Percentiles rank a stretch among this genome's conserved stretches.
Evolutionary conservation across 2,888 invertebrate species (phyloP).

Genomic region (Luperina testacea): DNA sequence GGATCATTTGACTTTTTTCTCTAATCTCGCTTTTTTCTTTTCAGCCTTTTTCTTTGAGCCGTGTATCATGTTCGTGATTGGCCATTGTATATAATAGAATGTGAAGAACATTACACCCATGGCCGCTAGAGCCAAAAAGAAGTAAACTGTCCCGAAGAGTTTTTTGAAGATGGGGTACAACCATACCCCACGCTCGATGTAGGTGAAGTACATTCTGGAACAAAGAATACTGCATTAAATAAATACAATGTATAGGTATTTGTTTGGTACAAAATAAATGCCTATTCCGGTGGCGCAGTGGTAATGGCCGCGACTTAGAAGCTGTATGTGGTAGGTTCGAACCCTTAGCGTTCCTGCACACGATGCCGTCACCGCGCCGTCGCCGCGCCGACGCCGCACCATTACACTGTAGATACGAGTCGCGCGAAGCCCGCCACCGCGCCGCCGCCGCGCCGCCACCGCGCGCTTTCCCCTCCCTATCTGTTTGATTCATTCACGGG

Average conservation of each 20-base stretch:
- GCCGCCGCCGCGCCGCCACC: too few relatives aligned
- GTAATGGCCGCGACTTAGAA: too few relatives aligned
- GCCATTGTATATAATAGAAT: slow-evolving; percentile 79
- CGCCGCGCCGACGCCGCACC: too few relatives aligned
- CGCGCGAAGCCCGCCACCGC: too few relatives aligned
- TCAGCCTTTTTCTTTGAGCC: slow-evolving; percentile 43
- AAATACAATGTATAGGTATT: neutral
- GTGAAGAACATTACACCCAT: slow-evolving; percentile 56
- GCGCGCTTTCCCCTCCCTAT: too few relatives aligned
- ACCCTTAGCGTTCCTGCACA: too few relatives aligned
- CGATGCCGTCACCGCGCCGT: too few relatives aligned
- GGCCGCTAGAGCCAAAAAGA: slow-evolving; percentile 63
- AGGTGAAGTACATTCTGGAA: slow-evolving; percentile 83
- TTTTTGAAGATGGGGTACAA: slow-evolving; percentile 79
- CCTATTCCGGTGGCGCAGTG: neutral
- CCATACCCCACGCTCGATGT: slow-evolving; percentile 76
- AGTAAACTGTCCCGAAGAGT: slow-evolving; percentile 75
- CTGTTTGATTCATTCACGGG: too few relatives aligned
- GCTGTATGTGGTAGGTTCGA: too few relatives aligned
- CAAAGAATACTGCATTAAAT: slow-evolving; percentile 36
- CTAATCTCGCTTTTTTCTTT: slow-evolving; percentile 43
- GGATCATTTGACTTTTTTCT: slow-evolving; percentile 50
- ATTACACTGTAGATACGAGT: too few relatives aligned
- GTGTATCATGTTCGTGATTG: slow-evolving; percentile 68
- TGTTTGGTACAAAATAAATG: neutral